A percentile compares a stretch with the other conserved stretches of the same genome.
Conservation (phyloP, 2,113 vertebrate genomes). For the Mesitornis unicolor region DNA sequence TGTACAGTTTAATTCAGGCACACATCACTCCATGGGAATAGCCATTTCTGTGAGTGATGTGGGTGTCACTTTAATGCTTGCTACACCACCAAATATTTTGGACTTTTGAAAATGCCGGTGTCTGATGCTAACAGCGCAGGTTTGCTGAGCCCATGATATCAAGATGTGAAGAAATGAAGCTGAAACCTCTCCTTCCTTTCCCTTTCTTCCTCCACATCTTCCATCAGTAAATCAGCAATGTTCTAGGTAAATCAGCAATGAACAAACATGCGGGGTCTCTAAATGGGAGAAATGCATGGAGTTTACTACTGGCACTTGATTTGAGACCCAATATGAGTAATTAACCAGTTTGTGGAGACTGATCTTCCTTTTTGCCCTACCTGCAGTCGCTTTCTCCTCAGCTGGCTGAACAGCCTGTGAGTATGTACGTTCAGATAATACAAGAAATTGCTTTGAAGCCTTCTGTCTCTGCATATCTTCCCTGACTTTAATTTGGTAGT, state of each 20-base stretch:
- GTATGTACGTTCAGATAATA: background rate
- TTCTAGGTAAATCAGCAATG: background rate
- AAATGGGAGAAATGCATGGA: background rate
- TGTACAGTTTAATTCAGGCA: background rate
- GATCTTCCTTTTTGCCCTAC: background rate
- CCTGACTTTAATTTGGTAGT: background rate
- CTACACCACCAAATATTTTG: background rate
- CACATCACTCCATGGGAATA: background rate
- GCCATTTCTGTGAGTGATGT: background rate
- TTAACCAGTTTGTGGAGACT: background rate
- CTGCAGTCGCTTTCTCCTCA: background rate
- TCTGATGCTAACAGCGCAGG: background rate
- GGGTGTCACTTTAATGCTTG: background rate
- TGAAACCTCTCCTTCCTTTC: background rate
- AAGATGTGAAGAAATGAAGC: background rate
- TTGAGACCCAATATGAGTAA: background rate
- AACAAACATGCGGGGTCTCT: background rate
- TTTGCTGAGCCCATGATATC: background rate
- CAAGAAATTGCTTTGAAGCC: background rate
- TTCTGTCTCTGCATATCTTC: background rate
- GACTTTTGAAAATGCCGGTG: background rate
- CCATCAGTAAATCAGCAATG: background rate
- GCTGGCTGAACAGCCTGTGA: background rate
- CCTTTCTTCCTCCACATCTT: background rate
- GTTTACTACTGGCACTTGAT: background rate